phyloP scores from a whole-genome alignment of 2,113 vertebrate genomes.

The Ranitomeya imitator region DNA sequence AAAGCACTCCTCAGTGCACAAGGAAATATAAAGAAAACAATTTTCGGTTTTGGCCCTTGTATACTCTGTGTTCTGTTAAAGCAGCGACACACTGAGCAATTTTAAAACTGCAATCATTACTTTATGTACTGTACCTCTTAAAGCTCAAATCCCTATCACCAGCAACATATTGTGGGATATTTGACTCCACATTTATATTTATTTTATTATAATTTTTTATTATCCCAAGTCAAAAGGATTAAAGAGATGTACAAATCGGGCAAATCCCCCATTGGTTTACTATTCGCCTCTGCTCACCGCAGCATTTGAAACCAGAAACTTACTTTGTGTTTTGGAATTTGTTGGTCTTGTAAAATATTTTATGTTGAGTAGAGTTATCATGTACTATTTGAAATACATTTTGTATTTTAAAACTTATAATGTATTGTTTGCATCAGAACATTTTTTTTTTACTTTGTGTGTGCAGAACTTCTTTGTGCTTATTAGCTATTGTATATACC shows the following conservation, averaged over 20 bases:
- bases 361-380: conserved; percentile 57
- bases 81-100: background rate
- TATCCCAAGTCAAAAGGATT: background rate
- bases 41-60: background rate
- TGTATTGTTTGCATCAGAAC: conserved; percentile 55
- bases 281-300: conserved; percentile 24
- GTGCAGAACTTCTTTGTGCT: conserved; percentile 45
- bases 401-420: conserved; percentile 58
- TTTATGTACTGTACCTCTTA: conserved; percentile 39
- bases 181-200: conserved; percentile 31
- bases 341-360: conserved; percentile 57
- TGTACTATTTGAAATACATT: conserved; percentile 59
- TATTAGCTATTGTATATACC: conserved; percentile 50
- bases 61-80: background rate
- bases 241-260: background rate
- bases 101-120: conserved; percentile 32
- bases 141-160: conserved; percentile 49
- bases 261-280: conserved; percentile 9
- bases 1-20: conserved; percentile 30
- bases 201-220: background rate
- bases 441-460: conserved; percentile 39
- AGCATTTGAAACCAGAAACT: conserved; percentile 37
- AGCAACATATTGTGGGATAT: conserved; percentile 43
- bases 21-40: background rate
- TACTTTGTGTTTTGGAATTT: conserved; percentile 56